Conservation (phyloP, 1,140 invertebrate genomes). For the Lepidurus arcticus region DNA sequence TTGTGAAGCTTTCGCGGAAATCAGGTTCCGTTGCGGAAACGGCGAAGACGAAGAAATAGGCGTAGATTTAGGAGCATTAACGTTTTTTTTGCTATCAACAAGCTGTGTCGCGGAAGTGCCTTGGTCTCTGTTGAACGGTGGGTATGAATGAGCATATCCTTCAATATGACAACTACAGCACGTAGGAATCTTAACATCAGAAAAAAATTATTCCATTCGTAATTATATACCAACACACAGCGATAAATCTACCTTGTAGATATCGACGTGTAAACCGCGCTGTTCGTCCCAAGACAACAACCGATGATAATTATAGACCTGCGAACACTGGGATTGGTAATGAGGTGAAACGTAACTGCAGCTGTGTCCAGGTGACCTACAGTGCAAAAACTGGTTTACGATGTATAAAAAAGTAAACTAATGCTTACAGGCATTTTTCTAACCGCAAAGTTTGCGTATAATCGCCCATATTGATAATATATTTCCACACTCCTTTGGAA, state of each 20-base stretch:
- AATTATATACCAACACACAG: background rate
- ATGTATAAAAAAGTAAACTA: conserved; percentile 17
- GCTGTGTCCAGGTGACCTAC: conserved; percentile 63
- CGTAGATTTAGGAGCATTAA: background rate
- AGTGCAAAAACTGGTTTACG: conserved; percentile 34
- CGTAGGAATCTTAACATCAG: conserved; percentile 57
- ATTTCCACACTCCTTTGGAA: conserved; percentile 71
- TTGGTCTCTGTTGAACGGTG: conserved; percentile 36
- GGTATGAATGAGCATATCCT: conserved; percentile 49
- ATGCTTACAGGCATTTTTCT: conserved; percentile 70
- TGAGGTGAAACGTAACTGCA: conserved; percentile 74
- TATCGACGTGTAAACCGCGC: conserved; percentile 75
- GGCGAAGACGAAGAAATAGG: background rate
- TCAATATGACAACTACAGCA: conserved; percentile 78
- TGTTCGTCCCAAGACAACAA: conserved; percentile 75
- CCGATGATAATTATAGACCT: conserved; percentile 82
- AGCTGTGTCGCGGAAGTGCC: background rate
- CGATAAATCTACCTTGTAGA: conserved; percentile 59
- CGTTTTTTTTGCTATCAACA: background rate
- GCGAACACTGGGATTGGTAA: conserved; percentile 71
- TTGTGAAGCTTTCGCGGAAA: background rate
- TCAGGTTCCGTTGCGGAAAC: background rate
- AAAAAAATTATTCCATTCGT: background rate
- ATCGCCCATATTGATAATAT: conserved; percentile 77
- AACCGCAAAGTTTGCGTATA: conserved; percentile 76